Conservation (phyloP, 2,888 invertebrate species). For the Chaitophorus viminalis region DNA sequence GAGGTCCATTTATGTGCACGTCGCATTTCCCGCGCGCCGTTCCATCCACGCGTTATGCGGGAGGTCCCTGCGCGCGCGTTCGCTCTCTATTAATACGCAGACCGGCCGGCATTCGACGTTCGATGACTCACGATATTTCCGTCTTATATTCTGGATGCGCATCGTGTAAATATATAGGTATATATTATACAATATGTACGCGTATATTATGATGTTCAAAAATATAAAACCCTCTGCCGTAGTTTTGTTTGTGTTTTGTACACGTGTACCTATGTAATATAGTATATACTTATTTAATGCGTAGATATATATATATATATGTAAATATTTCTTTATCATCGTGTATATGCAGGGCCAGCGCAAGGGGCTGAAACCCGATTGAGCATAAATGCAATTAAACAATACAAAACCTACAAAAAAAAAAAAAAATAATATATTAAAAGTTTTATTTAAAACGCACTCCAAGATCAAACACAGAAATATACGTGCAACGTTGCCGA, state of each 20-base stretch:
- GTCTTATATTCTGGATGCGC: constrained; percentile 29
- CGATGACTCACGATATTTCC: constrained; percentile 54
- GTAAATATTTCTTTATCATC: neutral
- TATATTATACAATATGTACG: no score
- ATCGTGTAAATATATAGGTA: no score
- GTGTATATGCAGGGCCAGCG: no score
- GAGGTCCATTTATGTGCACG: constrained; percentile 56
- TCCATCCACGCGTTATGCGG: neutral
- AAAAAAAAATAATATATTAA: no score
- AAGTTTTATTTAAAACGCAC: no score
- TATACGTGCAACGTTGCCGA: no score
- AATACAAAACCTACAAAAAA: no score
- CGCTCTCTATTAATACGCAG: constrained; percentile 57
- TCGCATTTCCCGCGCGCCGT: constrained; percentile 3
- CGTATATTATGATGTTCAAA: no score
- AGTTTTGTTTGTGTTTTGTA: neutral
- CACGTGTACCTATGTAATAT: neutral
- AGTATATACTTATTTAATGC: no score
- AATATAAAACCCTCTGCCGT: neutral
- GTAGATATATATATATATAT: neutral
- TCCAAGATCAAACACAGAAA: no score
- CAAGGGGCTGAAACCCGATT: no score
- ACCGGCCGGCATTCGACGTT: neutral
- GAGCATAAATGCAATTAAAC: no score
- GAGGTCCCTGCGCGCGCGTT: constrained; percentile 48